Evolutionary conservation across 2,113 vertebrate species (phyloP), one percentile per base, ranked within the genome.

Genomic region (Blennius ocellaris): DNA sequence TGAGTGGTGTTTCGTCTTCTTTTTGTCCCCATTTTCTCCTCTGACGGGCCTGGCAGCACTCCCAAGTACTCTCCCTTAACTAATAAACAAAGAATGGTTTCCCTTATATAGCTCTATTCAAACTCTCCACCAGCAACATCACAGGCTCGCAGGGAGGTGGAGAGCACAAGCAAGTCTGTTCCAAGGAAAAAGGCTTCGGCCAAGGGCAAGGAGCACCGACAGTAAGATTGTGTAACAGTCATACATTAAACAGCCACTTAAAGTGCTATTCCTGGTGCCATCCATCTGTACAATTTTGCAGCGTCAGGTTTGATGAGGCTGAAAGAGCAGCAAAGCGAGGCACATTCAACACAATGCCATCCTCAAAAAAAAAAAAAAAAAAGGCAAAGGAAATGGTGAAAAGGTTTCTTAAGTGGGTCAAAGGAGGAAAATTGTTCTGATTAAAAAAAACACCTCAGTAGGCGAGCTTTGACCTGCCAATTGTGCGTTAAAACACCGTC

Each of bases 21-120:
- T 77, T 55, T 65, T 84, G 73, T 82, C 74, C 80, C 78, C 67
- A 11, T 75, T 83, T 83, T 85, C 67, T 78, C 17, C 75, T 73
- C 69, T 11, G 52, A 80, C 71, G 70, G 74, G 69, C 75, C 86
- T 92, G 89, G 91, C 88, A 87, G 83, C 81, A 7, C 40, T 90
- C 88, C 89, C 69, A 54, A 80, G 75, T 58, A 78, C 89, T 85
- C 81, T 84, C 78, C 70, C 82, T 71, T 83, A 74, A 82, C 83
- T 89, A 90, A 92, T 93, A 92, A 92, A 92, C 91, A 92, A 87
- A 91, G 86, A 85, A 88, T 66, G 77, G 81, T 88, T 92, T 88
- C 69, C 90, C 92, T 91, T 93, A 92, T 93, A 93, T 93, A 93
- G 89, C 69, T 76, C 68, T 83, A 66, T 73, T 86, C 76, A 77